Evolutionary conservation across 2,888 invertebrate genomes (phyloP).

Genomic region (Drosophila hamatofila): DNA sequence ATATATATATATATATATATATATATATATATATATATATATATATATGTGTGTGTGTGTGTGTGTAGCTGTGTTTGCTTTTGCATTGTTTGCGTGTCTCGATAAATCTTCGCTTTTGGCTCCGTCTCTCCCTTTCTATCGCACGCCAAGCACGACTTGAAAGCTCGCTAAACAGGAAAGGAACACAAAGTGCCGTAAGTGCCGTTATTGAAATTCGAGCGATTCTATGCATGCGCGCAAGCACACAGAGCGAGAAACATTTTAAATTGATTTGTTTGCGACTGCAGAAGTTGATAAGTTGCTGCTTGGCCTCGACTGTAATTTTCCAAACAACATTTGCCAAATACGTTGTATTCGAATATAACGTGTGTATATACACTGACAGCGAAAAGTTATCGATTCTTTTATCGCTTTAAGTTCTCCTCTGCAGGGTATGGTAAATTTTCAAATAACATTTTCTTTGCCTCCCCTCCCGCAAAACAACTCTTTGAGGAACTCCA

Average conservation of each 20-base stretch:
- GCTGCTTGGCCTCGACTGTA: slow-evolving; percentile 16
- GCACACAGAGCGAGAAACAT: neutral
- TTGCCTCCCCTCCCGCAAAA: neutral
- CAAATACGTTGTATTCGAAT: neutral
- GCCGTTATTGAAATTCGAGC: slow-evolving; percentile 56
- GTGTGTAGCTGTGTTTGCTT: slow-evolving; percentile 5
- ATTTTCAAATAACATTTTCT: neutral
- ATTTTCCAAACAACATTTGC: slow-evolving; percentile 32
- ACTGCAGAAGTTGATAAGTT: slow-evolving; percentile 30
- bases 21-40: neutral
- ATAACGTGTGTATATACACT: neutral
- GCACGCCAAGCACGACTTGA: slow-evolving; percentile 37
- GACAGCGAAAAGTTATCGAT: slow-evolving; percentile 13
- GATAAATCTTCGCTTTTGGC: slow-evolving; percentile 18
- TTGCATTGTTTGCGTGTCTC: slow-evolving; percentile 20
- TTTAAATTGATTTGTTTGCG: slow-evolving; percentile 39
- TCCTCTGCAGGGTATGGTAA: neutral
- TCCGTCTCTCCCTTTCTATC: slow-evolving; percentile 23
- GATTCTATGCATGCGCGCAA: slow-evolving; percentile 11
- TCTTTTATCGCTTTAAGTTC: too few relatives aligned
- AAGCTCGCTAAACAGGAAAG: slow-evolving; percentile 52
- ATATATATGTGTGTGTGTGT: neutral
- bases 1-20: neutral
- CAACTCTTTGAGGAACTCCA: neutral
- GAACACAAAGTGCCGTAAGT: slow-evolving; percentile 48